Evolutionary conservation across 1,140 invertebrate species (phyloP).

Genomic region (Anastatus disparis): DNA sequence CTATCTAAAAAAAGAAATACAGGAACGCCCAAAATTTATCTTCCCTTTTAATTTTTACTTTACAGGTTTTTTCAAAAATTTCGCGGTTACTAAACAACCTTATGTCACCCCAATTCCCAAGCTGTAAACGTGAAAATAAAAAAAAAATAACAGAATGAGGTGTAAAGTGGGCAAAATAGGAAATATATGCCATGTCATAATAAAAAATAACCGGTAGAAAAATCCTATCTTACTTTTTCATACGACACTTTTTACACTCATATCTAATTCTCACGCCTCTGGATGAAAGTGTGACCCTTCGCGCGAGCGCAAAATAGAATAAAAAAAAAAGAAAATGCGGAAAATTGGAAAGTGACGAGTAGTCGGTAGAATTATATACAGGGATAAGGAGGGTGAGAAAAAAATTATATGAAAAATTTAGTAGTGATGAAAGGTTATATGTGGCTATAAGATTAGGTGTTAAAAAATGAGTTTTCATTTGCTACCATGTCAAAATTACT

Average conservation of each 20-base stretch:
- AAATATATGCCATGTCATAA: neutral
- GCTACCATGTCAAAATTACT: too few species aligned
- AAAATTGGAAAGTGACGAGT: conserved; percentile 28
- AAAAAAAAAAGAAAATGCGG: conserved; percentile 5
- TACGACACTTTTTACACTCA: too few species aligned
- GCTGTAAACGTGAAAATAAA: neutral
- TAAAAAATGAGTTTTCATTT: too few species aligned
- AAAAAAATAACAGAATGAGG: neutral
- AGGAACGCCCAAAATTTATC: neutral
- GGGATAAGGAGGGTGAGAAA: neutral
- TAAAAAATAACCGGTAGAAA: conserved; percentile 17
- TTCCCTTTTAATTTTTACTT: conserved; percentile 7
- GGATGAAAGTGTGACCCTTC: neutral
- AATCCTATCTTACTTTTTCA: conserved; percentile 14
- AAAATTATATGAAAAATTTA: too few species aligned
- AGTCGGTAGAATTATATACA: neutral
- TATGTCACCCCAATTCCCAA: neutral
- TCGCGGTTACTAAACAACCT: neutral
- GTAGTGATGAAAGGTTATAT: too few species aligned
- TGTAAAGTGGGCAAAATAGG: conserved; percentile 13
- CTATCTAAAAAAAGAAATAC: neutral
- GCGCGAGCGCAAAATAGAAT: neutral
- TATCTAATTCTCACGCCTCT: conserved; percentile 33
- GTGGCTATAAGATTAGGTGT: too few species aligned
- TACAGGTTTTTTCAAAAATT: neutral